These are phyloP conservation scores for Echeneis naucrates DNA, from an alignment of 2,797 vertebrate species.

Conservation along the genomic window DNA sequence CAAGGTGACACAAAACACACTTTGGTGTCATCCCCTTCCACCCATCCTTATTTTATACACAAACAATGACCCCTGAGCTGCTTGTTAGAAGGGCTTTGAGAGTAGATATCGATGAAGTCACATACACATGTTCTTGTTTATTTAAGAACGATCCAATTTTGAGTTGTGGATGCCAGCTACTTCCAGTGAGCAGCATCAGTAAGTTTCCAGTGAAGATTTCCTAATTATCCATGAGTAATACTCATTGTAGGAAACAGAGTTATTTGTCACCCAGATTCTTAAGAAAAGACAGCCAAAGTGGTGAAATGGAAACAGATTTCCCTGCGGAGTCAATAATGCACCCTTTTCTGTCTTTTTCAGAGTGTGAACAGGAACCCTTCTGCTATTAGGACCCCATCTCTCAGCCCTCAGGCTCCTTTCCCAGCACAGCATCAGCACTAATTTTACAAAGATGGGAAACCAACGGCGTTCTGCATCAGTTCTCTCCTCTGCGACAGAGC, in stretches of 20 bases:
- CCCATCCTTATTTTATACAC: too few relatives aligned
- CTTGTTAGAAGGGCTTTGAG: neutral
- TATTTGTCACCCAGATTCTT: slow-evolving; percentile 10
- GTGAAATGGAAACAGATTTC: slow-evolving; percentile 32
- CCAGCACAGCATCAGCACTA: slow-evolving; percentile 23
- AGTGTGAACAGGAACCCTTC: slow-evolving; percentile 54
- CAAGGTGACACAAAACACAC: neutral
- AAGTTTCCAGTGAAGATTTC: slow-evolving; percentile 38
- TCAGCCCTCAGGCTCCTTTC: slow-evolving; percentile 55
- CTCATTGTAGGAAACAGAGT: slow-evolving; percentile 36
- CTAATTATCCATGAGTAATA: slow-evolving; percentile 53
- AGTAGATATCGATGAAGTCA: slow-evolving; percentile 16
- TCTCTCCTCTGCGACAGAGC: slow-evolving; percentile 58
- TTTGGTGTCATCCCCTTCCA: neutral
- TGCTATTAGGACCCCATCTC: slow-evolving; percentile 56
- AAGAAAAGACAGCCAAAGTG: slow-evolving; percentile 6
- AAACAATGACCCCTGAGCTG: neutral
- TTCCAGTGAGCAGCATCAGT: slow-evolving; percentile 22
- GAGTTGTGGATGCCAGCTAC: slow-evolving; percentile 16
- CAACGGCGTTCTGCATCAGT: slow-evolving; percentile 59
- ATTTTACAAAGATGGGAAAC: slow-evolving; percentile 59
- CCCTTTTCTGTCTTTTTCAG: slow-evolving; percentile 35
- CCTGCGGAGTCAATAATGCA: slow-evolving; percentile 24
- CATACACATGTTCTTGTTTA: neutral
- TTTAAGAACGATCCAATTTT: neutral